Percentiles rank a stretch among this genome's conserved stretches.
Evolutionary conservation across 2,113 vertebrate genomes (phyloP).

Genomic region (Etheostoma cragini): DNA sequence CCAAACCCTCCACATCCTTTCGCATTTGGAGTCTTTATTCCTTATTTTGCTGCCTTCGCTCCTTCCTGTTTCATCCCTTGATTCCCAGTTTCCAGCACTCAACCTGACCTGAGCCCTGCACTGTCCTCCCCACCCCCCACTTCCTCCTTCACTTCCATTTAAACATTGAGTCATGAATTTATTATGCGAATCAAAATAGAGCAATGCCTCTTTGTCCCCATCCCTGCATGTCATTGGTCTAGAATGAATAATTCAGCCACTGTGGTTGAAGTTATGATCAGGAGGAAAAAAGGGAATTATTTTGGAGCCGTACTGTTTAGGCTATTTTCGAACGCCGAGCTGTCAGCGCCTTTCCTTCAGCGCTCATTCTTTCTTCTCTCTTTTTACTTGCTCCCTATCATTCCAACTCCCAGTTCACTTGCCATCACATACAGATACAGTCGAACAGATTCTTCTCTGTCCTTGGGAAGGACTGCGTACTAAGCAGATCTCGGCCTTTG

Average conservation of each 20-base stretch:
- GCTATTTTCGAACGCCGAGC: conserved; percentile 70
- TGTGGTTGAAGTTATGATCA: conserved; percentile 74
- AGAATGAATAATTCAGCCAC: conserved; percentile 77
- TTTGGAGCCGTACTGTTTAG: conserved; percentile 61
- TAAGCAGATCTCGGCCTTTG: conserved; percentile 34
- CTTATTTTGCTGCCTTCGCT: background rate
- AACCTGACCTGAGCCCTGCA: conserved; percentile 23
- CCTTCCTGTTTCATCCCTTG: conserved; percentile 19
- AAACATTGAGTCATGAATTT: conserved; percentile 77
- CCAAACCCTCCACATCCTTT: background rate
- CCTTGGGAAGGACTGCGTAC: conserved; percentile 59
- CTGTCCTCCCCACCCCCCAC: background rate
- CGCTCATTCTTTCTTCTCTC: conserved; percentile 59
- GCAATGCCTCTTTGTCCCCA: conserved; percentile 75
- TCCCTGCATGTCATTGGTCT: conserved; percentile 74
- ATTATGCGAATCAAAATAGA: conserved; percentile 81
- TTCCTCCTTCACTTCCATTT: conserved; percentile 39
- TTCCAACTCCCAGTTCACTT: conserved; percentile 65
- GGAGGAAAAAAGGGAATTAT: conserved; percentile 61
- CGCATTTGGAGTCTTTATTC: conserved; percentile 9
- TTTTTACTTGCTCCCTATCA: conserved; percentile 48
- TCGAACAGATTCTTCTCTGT: conserved; percentile 54
- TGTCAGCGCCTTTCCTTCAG: conserved; percentile 68
- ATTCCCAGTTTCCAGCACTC: conserved; percentile 34
- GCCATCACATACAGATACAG: conserved; percentile 39